Evolutionary conservation across 2,888 invertebrate species (phyloP), one percentile per base, ranked within the genome.

Genomic region (Theristus sp.): DNA sequence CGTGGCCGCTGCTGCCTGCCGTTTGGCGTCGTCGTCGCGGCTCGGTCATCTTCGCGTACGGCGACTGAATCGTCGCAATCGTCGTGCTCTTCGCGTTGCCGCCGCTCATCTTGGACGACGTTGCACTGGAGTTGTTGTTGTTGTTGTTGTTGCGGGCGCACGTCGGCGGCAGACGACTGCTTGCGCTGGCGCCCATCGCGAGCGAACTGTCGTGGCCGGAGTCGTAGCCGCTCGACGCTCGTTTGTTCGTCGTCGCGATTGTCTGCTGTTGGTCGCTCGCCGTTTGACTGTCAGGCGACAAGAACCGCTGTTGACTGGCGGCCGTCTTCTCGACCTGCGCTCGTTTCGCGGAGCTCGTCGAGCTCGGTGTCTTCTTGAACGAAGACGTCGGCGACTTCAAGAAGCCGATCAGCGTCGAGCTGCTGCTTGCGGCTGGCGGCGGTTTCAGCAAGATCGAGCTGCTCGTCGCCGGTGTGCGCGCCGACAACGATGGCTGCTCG

Each of bases 31-130:
- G 38, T 13, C 20, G 38, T 38, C 74, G 64, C 13, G 75, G 75
- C 60, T 74, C 71, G 17, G 75, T 75, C 31, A 76, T 69, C 46
- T 75, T 75, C 38, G 74, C 69, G 63, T 76, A 76, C 1, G 77
- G 76, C 24, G 76, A 76, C 52, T 75, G 66, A 30, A 75, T 64
- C n/a, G n/a, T n/a, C 26, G 66, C 67, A 3, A 59, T 10, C 13
- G 57, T 25, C 3, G 2, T 24, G 3, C 27, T 22, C 13, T 10
- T 20, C 38, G 38, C 20, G 38, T 20, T 10, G 13, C 20, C 38
- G 38, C 13, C 13, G 20, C 38, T 38, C 10, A 13, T 13, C 38
- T 6, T 6, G 20, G 38, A 38, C 10, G 13, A 3, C 28, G 28
- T 24, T n/a, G n/a, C n/a, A n/a, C n/a, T n/a, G n/a, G n/a, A n/a